Evolutionary conservation across 2,113 vertebrate genomes (phyloP), one percentile per base, ranked within the genome.

Genomic region (Macaca nemestrina): DNA sequence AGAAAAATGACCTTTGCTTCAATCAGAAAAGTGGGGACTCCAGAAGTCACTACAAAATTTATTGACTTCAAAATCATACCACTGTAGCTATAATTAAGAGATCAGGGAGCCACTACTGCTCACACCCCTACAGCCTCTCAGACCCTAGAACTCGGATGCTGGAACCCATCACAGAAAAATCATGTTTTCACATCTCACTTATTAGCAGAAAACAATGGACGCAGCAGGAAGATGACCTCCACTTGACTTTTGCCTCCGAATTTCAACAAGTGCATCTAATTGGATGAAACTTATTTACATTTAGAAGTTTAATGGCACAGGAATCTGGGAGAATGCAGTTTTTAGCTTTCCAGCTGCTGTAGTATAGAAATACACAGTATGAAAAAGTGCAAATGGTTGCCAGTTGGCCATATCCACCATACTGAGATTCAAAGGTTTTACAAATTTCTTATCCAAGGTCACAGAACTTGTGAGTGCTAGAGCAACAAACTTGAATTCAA

Each of bases 401-500:
- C 57, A 92, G 7, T 23, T 87, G 88, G 43, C 80, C 35, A 23
- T 38, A 73, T 35, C 30, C 64, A 85, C 88, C 81, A 79, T 18
- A 40, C 27, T 27, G 38, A 30, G 25, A 90, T 50, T 84, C 93
- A 68, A 45, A 89, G 76, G 90, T 59, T 90, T 57, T 22, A 75
- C 72, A 90, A 48, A 93, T 90, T 70, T 93, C 87, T 93, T 57
- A 67, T 57, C 75, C 80, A 68, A 84, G 83, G 92, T 84, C 68
- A 68, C 16, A 84, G 93, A 97, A 45, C 95, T 79, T 94, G 23
- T 8, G 2, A 91, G 70, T 87, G 68, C 57, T 61, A 45, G 22
- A 95, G 79, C 67, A 87, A 82, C 64, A 80, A 68, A 92, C 73
- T 48, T 68, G 76, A 88, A 90, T 90, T 94, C 83, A 55, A 52